Evolutionary conservation across 2,797 vertebrate genomes (phyloP).

Genomic region (Thripadectes ignobilis): DNA sequence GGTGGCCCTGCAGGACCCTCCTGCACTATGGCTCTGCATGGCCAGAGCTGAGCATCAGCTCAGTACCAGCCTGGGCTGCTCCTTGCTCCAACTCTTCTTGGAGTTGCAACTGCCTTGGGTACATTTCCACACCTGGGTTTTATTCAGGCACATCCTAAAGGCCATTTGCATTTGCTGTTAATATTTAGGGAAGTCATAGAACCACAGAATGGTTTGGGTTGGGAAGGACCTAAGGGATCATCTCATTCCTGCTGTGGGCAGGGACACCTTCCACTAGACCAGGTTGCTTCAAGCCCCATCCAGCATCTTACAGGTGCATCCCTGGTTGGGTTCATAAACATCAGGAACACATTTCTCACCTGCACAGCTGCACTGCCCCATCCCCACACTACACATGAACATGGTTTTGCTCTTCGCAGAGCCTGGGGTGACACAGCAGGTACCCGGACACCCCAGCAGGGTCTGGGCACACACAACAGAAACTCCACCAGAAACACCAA

Average conservation of each 20-base stretch:
- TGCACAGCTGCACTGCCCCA: neutral
- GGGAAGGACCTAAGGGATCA: neutral
- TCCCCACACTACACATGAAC: rapidly evolving
- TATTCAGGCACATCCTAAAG: neutral
- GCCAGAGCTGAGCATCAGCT: neutral
- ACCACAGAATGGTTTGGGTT: rapidly evolving
- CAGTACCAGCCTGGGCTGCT: neutral
- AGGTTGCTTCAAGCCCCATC: neutral
- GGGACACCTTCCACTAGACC: neutral
- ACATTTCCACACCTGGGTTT: rapidly evolving
- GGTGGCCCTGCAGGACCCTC: neutral
- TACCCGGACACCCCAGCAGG: neutral
- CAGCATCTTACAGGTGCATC: neutral
- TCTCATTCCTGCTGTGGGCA: neutral
- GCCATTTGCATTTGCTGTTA: rapidly evolving
- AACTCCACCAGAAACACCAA: neutral
- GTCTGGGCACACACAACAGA: neutral
- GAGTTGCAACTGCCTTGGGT: neutral
- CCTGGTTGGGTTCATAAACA: rapidly evolving
- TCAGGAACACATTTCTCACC: rapidly evolving
- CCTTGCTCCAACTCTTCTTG: neutral
- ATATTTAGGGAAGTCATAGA: neutral
- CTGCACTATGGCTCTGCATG: rapidly evolving
- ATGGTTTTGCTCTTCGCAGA: rapidly evolving
- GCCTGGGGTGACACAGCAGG: rapidly evolving